Evolutionary conservation across 2,797 vertebrate genomes (phyloP).

Genomic region (Channa striata): DNA sequence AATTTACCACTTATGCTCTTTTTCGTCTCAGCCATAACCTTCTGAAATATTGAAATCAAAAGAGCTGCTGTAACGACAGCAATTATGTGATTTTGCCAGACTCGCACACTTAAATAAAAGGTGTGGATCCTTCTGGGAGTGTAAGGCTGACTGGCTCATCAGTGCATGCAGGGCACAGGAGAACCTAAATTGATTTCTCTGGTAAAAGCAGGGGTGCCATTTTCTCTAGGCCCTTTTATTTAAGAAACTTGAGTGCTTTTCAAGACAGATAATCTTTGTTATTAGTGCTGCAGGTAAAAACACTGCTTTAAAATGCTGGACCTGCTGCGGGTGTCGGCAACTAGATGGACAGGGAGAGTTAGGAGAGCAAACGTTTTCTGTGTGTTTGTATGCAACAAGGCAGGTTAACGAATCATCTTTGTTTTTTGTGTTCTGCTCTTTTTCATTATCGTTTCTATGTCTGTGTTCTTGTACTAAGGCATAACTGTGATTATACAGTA

Average conservation of each 20-base stretch:
- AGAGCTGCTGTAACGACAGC: conserved; percentile 43
- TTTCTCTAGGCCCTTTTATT: conserved; percentile 55
- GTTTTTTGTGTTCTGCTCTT: background rate
- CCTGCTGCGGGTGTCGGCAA: conserved; percentile 23
- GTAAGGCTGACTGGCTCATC: conserved; percentile 24
- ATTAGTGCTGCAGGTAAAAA: conserved; percentile 55
- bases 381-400: conserved; percentile 7
- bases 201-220: conserved; percentile 49
- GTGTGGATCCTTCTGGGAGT: conserved; percentile 22
- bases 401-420: background rate
- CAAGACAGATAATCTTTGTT: conserved; percentile 58
- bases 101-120: conserved; percentile 44
- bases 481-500: background rate
- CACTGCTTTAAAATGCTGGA: conserved; percentile 43
- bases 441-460: background rate
- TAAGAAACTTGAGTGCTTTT: conserved; percentile 54
- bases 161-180: conserved; percentile 41
- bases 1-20: conserved; percentile 35
- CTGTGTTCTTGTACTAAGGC: background rate
- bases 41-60: conserved; percentile 60
- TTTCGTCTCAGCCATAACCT: conserved; percentile 26
- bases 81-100: conserved; percentile 60
- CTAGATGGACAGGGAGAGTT: conserved; percentile 17
- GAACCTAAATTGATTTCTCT: conserved; percentile 51
- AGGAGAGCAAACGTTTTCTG: background rate